These are phyloP conservation scores for Hyalella azteca DNA, from an alignment of 2,888 invertebrate species.

Conservation along the genomic window DNA sequence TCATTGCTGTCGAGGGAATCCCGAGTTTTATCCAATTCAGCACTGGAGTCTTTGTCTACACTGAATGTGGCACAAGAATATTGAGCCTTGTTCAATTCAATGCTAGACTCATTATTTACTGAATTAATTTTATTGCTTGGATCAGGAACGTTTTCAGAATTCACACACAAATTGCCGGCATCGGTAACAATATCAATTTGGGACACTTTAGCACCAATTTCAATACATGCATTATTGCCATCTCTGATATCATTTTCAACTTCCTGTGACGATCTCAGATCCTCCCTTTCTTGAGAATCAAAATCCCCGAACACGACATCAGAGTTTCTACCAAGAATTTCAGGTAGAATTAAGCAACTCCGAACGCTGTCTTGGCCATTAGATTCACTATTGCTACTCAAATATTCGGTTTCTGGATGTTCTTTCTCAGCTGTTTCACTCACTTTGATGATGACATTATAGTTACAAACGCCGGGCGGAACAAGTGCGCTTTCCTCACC, in stretches of 20 bases:
- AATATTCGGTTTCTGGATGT: constrained; percentile 6
- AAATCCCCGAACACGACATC: background rate
- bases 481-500: too few relatives aligned
- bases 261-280: background rate
- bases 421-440: constrained; percentile 10
- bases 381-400: constrained; percentile 20
- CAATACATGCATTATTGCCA: too few relatives aligned
- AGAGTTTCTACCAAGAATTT: background rate
- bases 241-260: background rate
- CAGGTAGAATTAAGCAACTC: background rate
- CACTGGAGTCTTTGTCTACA: too few relatives aligned
- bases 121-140: too few relatives aligned
- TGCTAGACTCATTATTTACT: too few relatives aligned
- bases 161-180: background rate
- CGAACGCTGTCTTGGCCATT: background rate
- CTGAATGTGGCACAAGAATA: too few relatives aligned
- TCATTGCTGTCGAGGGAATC: constrained; percentile 18
- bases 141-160: background rate
- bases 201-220: too few relatives aligned
- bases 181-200: background rate
- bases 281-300: background rate
- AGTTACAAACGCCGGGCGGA: too few relatives aligned
- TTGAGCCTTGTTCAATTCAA: too few relatives aligned
- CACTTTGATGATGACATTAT: too few relatives aligned
- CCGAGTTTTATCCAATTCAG: constrained; percentile 17